A percentile compares a stretch with the other conserved stretches of the same genome.
phyloP scores from a whole-genome alignment of 2,888 invertebrate genomes.

The Schizotus pectinicornis region DNA sequence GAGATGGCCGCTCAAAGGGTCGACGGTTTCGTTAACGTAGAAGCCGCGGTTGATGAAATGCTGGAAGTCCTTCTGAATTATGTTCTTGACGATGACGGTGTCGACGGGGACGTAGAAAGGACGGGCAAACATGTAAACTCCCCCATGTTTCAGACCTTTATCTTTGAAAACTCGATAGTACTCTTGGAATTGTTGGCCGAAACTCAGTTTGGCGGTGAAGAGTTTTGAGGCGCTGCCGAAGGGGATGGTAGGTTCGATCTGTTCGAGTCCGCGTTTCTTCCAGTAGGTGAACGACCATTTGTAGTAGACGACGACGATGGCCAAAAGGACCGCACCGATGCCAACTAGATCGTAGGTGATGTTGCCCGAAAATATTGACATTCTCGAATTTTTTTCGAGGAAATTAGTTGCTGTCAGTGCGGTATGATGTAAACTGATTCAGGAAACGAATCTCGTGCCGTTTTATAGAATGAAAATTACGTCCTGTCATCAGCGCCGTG shows the following conservation, averaged over 20 bases:
- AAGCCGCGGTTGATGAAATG: conserved; percentile 50
- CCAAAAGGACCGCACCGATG: neutral
- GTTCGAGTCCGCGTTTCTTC: conserved; percentile 42
- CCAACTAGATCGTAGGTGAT: conserved; percentile 8
- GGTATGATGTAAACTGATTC: too few relatives aligned
- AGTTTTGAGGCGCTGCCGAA: conserved; percentile 43
- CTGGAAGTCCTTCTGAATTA: conserved; percentile 51
- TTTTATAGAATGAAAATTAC: too few relatives aligned
- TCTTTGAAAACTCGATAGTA: conserved; percentile 34
- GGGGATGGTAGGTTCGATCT: conserved; percentile 42
- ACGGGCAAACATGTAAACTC: conserved; percentile 37
- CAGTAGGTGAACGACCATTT: conserved; percentile 42
- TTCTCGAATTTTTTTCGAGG: neutral
- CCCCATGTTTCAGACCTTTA: conserved; percentile 37
- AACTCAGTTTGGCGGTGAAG: conserved; percentile 24
- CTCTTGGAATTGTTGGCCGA: conserved; percentile 23
- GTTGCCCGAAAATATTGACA: conserved; percentile 6
- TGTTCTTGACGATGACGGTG: conserved; percentile 48
- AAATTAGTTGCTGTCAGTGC: conserved; percentile 1
- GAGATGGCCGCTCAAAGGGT: conserved; percentile 47
- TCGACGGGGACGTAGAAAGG: conserved; percentile 50
- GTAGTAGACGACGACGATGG: conserved; percentile 23
- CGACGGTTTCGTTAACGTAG: conserved; percentile 46
- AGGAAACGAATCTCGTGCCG: too few relatives aligned
- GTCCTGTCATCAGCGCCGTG: too few relatives aligned